A percentile compares a stretch with the other conserved stretches of the same genome.
Evolutionary conservation across 2,888 invertebrate species (phyloP).

Genomic region (Cantharis rustica): DNA sequence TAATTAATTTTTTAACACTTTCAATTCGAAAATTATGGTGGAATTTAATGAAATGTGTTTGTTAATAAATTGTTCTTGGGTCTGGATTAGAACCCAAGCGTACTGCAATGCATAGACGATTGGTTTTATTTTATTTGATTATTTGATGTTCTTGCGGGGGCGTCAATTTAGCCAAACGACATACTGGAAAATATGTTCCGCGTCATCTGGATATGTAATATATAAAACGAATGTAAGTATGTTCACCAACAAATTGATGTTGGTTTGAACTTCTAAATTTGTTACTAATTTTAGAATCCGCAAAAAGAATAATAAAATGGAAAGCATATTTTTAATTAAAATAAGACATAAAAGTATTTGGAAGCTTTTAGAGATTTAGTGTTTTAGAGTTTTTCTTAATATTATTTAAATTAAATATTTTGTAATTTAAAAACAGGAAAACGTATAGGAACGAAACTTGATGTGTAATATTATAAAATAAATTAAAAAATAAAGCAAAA

Average conservation of each 20-base stretch:
- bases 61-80: no score
- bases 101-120: no score
- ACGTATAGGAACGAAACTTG: not conserved
- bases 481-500: not conserved
- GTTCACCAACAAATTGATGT: no score
- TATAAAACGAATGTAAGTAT: no score
- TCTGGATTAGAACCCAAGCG: not conserved
- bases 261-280: not conserved
- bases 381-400: not conserved
- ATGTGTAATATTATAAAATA: not conserved
- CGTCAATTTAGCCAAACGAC: no score
- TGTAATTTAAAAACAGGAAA: not conserved
- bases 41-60: not conserved
- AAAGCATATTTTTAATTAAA: not conserved
- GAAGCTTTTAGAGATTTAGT: not conserved
- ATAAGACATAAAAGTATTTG: not conserved
- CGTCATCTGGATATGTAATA: no score
- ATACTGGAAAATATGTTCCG: no score
- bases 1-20: not conserved
- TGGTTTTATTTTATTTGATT: not conserved
- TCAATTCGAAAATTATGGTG: not conserved
- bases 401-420: not conserved
- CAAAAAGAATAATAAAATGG: not conserved
- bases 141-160: not conserved
- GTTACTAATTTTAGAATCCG: not conserved